phyloP scores from a whole-genome alignment of 2,888 invertebrate genomes.

The Melieria crassipennis region DNA sequence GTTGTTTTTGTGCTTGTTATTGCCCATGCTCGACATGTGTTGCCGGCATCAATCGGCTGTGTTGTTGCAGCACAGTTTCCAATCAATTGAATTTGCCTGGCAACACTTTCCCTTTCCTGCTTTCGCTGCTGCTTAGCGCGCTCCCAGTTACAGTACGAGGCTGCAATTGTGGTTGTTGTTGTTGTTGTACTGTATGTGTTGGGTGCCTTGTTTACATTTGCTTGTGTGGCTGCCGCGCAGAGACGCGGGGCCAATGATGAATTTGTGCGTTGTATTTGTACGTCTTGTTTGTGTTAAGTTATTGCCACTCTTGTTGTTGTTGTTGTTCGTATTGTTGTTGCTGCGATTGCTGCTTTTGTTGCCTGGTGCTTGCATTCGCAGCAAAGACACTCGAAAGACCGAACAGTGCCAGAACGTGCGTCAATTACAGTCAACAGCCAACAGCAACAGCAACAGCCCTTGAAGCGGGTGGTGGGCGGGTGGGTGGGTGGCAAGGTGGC shows the following conservation, averaged over 20 bases:
- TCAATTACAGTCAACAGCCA: conserved; percentile 40
- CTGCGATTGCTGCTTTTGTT: conserved; percentile 44
- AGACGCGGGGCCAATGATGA: not conserved
- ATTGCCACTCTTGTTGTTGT: conserved; percentile 22
- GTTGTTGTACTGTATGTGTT: conserved; percentile 7
- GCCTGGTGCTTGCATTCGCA: conserved; percentile 22
- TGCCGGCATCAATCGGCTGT: conserved; percentile 11
- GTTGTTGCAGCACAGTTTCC: conserved; percentile 44
- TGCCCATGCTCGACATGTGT: conserved; percentile 13
- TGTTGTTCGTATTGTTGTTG: conserved; percentile 45
- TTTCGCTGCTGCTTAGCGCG: conserved; percentile 4
- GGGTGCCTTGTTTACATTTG: conserved; percentile 20
- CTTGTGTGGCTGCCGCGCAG: conserved; percentile 10
- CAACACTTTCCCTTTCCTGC: conserved; percentile 21
- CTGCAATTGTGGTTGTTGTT: conserved; percentile 15
- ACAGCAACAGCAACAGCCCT: too few species aligned
- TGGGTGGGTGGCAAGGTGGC: not conserved
- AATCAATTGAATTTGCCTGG: conserved; percentile 56
- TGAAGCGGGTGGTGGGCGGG: not conserved
- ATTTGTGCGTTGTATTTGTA: conserved; percentile 30
- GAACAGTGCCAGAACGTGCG: conserved; percentile 3
- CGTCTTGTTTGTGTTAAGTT: conserved; percentile 23
- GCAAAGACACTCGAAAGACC: conserved; percentile 1
- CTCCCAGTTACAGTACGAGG: not conserved
- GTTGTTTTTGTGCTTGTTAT: conserved; percentile 11